Conservation (phyloP, 2,797 vertebrate species). For the Fistularia tabacaria region DNA sequence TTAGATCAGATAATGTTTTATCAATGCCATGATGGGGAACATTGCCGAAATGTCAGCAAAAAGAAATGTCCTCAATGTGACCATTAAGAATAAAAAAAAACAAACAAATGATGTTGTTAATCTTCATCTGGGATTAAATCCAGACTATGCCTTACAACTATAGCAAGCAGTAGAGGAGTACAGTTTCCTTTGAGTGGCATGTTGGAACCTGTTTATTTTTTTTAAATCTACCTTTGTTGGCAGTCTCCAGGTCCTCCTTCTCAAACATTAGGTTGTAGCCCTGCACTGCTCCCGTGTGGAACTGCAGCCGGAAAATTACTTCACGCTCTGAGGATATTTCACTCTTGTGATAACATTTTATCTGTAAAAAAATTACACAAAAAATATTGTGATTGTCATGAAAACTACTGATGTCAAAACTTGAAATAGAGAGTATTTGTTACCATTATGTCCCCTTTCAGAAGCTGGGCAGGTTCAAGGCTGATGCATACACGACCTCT, state of each 20-base stretch:
- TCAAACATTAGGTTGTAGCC: slow-evolving; percentile 82
- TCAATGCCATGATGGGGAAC: too few relatives aligned
- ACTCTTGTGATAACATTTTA: slow-evolving; percentile 92
- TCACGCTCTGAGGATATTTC: slow-evolving; percentile 78
- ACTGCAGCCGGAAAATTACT: slow-evolving; percentile 89
- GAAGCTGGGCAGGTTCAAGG: slow-evolving; percentile 89
- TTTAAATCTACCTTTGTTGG: slow-evolving; percentile 79
- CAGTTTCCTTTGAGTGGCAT: slow-evolving; percentile 22
- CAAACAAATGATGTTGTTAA: slow-evolving; percentile 41
- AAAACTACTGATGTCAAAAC: background rate
- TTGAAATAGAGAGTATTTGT: background rate
- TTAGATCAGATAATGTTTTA: too few relatives aligned
- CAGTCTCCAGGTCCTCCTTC: slow-evolving; percentile 89
- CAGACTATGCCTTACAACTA: slow-evolving; percentile 33
- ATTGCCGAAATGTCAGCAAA: slow-evolving; percentile 18
- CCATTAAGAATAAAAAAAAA: slow-evolving; percentile 32
- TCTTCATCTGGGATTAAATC: slow-evolving; percentile 43
- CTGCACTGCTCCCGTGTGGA: slow-evolving; percentile 91
- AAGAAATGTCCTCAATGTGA: slow-evolving; percentile 11
- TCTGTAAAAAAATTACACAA: slow-evolving; percentile 58
- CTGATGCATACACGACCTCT: slow-evolving; percentile 81
- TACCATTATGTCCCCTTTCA: slow-evolving; percentile 97
- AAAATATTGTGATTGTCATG: slow-evolving; percentile 2
- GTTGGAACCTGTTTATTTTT: slow-evolving; percentile 36
- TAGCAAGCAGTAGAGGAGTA: slow-evolving; percentile 23